These are phyloP conservation scores for Amphiduros pacificus DNA, from an alignment of 2,888 invertebrate species.

Conservation along the genomic window DNA sequence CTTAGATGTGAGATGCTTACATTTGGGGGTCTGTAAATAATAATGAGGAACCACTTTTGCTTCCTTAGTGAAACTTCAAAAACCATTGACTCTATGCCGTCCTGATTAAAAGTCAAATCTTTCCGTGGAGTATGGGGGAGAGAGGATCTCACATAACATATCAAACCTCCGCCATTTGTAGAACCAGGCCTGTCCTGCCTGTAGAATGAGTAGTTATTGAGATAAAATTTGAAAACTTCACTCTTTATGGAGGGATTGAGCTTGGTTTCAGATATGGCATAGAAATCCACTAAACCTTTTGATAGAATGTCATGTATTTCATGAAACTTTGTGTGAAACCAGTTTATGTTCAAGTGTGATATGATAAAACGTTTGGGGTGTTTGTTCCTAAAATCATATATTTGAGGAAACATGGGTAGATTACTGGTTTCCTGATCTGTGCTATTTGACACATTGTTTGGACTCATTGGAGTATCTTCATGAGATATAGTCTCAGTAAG, in stretches of 20 bases:
- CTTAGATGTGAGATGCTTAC: background rate
- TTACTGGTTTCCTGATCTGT: too few relatives aligned
- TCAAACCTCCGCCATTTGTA: background rate
- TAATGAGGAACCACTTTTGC: background rate
- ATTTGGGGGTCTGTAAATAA: background rate
- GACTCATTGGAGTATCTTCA: too few relatives aligned
- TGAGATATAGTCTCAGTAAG: too few relatives aligned
- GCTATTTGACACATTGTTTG: too few relatives aligned
- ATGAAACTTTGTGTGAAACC: background rate
- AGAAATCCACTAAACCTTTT: background rate
- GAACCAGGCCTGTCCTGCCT: too few relatives aligned
- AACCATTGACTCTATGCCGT: background rate
- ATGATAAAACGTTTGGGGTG: background rate
- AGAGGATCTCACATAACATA: background rate
- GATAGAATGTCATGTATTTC: background rate
- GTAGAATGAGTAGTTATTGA: background rate
- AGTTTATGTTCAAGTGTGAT: background rate
- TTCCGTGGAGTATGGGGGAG: background rate
- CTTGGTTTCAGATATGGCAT: background rate
- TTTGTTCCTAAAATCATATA: background rate
- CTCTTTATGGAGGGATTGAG: background rate
- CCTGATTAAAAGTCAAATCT: background rate
- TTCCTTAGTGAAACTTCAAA: background rate
- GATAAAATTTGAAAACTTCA: background rate
- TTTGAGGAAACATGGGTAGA: background rate